Conservation (phyloP, 2,113 vertebrate genomes). For the Poeciliopsis turrubarensis region DNA sequence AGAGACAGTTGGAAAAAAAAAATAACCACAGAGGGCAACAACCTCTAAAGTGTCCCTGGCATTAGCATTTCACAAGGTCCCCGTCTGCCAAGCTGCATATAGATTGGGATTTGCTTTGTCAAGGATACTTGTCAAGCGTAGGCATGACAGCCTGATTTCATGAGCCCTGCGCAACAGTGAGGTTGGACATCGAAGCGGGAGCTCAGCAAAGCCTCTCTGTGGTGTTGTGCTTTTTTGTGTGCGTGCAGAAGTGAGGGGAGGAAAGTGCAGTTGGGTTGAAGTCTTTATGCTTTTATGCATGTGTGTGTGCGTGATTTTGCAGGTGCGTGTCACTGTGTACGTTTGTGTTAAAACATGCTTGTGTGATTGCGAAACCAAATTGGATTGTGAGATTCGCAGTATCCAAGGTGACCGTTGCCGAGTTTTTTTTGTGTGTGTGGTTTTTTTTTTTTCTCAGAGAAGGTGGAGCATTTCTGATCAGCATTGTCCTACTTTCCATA, state of each 20-base stretch:
- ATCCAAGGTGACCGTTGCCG: conserved; percentile 57
- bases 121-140: conserved; percentile 75
- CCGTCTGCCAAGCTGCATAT: conserved; percentile 68
- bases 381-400: conserved; percentile 41
- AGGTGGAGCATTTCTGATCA: conserved; percentile 45
- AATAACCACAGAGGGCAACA: conserved; percentile 71
- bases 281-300: conserved; percentile 20
- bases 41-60: conserved; percentile 70
- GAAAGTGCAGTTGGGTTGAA: conserved; percentile 41
- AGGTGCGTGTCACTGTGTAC: no score
- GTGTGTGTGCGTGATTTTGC: background rate
- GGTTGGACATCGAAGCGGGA: conserved; percentile 58
- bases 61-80: conserved; percentile 78
- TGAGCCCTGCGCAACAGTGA: conserved; percentile 52
- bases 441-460: conserved; percentile 14
- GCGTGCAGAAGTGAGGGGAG: conserved; percentile 6
- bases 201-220: conserved; percentile 49
- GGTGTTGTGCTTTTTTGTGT: conserved; percentile 27
- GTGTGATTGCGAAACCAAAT: conserved; percentile 48
- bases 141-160: conserved; percentile 74
- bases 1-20: conserved; percentile 36
- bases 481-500: conserved; percentile 52
- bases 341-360: conserved; percentile 11
- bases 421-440: background rate
- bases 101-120: conserved; percentile 78